Percentiles rank a stretch among this genome's conserved stretches.
Conservation (phyloP, 2,888 invertebrate genomes). For the Cosmia trapezina region DNA sequence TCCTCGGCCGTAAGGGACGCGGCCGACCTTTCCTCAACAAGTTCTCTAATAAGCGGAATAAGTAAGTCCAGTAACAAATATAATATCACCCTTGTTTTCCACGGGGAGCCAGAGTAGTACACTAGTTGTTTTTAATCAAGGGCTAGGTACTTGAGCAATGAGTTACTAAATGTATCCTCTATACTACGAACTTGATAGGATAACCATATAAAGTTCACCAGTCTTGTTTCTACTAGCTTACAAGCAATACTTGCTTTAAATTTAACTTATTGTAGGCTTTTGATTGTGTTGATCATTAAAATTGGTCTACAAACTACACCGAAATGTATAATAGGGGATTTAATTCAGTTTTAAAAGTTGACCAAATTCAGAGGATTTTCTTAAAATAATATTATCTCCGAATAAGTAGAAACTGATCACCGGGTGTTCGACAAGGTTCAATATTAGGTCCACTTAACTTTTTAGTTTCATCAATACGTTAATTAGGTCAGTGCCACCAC, state of each 20-base stretch:
- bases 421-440: not conserved
- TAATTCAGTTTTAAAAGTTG: not conserved
- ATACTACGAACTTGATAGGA: not conserved
- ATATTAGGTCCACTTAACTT: slow-evolving; percentile 3
- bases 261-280: slow-evolving; percentile 1
- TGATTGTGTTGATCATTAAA: slow-evolving; percentile 4
- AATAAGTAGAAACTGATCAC: not conserved
- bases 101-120: not conserved
- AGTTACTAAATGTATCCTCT: not conserved
- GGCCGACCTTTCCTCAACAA: slow-evolving; percentile 74
- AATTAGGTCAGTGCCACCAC: too few relatives aligned
- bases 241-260: not conserved
- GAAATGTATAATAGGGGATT: not conserved
- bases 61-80: slow-evolving; percentile 26
- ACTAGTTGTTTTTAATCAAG: not conserved
- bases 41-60: slow-evolving; percentile 11
- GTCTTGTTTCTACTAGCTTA: too few relatives aligned
- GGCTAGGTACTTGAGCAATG: not conserved
- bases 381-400: not conserved
- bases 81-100: not conserved
- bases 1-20: slow-evolving; percentile 78
- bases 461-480: not conserved
- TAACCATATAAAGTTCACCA: not conserved
- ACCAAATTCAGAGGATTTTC: not conserved
- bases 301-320: not conserved